Evolutionary conservation across 2,888 invertebrate species (phyloP).

Genomic region (Opisthograptis luteolata): DNA sequence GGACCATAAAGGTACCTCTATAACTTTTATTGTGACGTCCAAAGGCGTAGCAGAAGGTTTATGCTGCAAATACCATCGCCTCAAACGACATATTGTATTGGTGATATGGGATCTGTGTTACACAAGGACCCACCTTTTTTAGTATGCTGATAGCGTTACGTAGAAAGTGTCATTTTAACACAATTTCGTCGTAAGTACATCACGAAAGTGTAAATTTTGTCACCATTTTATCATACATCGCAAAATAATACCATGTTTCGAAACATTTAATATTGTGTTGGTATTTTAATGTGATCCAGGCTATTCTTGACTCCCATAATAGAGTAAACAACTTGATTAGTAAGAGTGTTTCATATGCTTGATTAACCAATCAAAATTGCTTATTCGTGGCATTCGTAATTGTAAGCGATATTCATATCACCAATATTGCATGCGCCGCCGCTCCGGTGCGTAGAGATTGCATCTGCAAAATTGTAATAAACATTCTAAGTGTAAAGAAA

Average conservation of each 20-base stretch:
- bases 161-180: conserved; percentile 1
- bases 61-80: conserved; percentile 11
- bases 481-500: conserved; percentile 74
- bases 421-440: conserved; percentile 45
- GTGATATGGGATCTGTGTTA: not conserved
- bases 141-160: conserved; percentile 2
- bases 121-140: not conserved
- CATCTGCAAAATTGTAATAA: conserved; percentile 69
- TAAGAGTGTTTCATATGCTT: conserved; percentile 1
- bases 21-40: conserved; percentile 8
- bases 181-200: no score
- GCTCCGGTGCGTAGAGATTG: conserved; percentile 67
- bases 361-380: conserved; percentile 14
- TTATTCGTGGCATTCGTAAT: conserved; percentile 36
- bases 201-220: no score
- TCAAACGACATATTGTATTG: conserved; percentile 1
- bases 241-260: no score
- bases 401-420: conserved; percentile 37
- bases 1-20: conserved; percentile 8
- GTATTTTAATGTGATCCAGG: no score
- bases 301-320: no score
- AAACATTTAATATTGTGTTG: no score
- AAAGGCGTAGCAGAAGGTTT: not conserved
- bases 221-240: no score
- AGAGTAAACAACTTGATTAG: not conserved